A percentile compares a stretch with the other conserved stretches of the same genome.
These are phyloP conservation scores for Melanotaenia parkinsoni DNA, from an alignment of 2,797 vertebrate genomes.

Conservation along the genomic window DNA sequence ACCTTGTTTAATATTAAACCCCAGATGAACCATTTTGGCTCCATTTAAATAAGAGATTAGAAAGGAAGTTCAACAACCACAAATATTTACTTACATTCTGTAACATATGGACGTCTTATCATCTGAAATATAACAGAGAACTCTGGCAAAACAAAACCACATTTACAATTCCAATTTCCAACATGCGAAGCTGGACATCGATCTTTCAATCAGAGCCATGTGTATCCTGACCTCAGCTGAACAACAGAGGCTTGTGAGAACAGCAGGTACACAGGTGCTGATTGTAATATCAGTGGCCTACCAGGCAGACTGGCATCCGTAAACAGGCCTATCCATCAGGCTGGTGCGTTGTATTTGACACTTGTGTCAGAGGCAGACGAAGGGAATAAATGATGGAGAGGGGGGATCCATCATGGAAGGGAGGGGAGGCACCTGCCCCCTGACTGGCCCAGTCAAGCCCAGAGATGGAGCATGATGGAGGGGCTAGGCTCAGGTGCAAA, in stretches of 20 bases:
- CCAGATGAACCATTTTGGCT: neutral
- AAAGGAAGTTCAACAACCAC: conserved; percentile 10
- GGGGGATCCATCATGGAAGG: conserved; percentile 81
- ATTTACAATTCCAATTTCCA: conserved; percentile 75
- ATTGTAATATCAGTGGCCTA: conserved; percentile 84
- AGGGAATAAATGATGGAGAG: conserved; percentile 81
- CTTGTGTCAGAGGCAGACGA: conserved; percentile 76
- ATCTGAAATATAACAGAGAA: conserved; percentile 46
- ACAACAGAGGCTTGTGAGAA: conserved; percentile 70
- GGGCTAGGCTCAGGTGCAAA: conserved; percentile 83
- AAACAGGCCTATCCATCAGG: conserved; percentile 85
- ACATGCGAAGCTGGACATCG: conserved; percentile 62
- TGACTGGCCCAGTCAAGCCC: conserved; percentile 78
- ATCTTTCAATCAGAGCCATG: conserved; percentile 68
- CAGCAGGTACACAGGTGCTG: conserved; percentile 83
- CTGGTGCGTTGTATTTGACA: conserved; percentile 78
- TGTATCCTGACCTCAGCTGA: conserved; percentile 72
- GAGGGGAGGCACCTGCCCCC: conserved; percentile 78
- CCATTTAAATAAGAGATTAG: conserved; percentile 22
- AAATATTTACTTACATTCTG: conserved; percentile 12
- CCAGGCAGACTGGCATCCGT: conserved; percentile 82
- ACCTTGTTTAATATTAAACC: conserved; percentile 9
- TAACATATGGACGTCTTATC: conserved; percentile 39
- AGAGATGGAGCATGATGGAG: conserved; percentile 83
- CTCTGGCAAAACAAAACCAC: conserved; percentile 49